Evolutionary conservation across 2,888 invertebrate species (phyloP).

Genomic region (Petrophora chlorosata): DNA sequence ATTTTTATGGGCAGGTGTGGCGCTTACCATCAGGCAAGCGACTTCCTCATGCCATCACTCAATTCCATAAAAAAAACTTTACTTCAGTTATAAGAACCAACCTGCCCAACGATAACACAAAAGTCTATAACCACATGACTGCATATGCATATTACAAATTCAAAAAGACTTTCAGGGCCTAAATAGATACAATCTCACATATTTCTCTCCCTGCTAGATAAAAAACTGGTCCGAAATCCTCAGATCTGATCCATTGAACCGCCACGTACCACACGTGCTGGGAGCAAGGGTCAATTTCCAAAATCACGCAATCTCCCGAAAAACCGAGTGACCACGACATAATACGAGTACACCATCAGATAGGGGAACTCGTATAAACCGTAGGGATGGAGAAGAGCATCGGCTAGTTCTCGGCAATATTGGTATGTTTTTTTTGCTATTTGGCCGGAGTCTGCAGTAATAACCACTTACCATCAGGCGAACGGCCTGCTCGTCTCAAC

Average conservation of each 20-base stretch:
- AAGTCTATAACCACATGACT: too few relatives aligned
- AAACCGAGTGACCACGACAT: constrained; percentile 36
- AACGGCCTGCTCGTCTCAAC: too few relatives aligned
- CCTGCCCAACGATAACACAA: too few relatives aligned
- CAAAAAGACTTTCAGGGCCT: not conserved
- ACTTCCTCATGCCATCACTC: too few relatives aligned
- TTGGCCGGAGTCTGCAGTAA: too few relatives aligned
- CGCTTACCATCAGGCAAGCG: too few relatives aligned
- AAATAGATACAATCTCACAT: constrained; percentile 5
- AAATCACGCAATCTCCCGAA: constrained; percentile 40
- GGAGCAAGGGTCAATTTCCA: constrained; percentile 42
- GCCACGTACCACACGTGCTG: constrained; percentile 27
- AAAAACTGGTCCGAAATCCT: constrained; percentile 6
- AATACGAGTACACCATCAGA: constrained; percentile 30
- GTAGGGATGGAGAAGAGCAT: constrained; percentile 7
- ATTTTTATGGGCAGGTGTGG: too few relatives aligned
- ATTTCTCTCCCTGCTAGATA: constrained; percentile 25
- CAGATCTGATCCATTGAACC: constrained; percentile 26
- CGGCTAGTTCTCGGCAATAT: not conserved
- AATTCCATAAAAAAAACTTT: too few relatives aligned
- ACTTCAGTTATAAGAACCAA: too few relatives aligned
- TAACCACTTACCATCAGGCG: too few relatives aligned
- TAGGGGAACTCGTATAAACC: constrained; percentile 16
- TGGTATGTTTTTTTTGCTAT: not conserved
- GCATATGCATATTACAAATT: too few relatives aligned